Evolutionary conservation across 2,888 invertebrate species (phyloP), one percentile per base, ranked within the genome.

Genomic region (Pterobdella sp.): DNA sequence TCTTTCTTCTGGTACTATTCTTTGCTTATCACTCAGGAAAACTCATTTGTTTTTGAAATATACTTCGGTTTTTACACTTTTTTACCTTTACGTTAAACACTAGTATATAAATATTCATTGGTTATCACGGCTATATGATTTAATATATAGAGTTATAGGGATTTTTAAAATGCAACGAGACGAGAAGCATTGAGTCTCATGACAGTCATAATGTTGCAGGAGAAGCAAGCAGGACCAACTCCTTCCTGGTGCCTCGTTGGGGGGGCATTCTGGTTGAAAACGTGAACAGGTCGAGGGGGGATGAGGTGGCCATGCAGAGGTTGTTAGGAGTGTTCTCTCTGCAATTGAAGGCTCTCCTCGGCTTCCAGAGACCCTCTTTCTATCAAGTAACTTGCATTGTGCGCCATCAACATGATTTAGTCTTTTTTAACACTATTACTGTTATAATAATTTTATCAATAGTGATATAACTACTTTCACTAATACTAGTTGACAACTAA

Each of bases 251-350:
- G 73, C 85, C 86, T 31, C 82, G 91, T 74, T 95, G 95, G 95
- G 95, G 95, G 63, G 93, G 92, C 0, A 89, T 95, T 74, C 87
- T 90, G 69, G 87, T 95, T 56, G 86, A 88, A 76, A 84, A 84
- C 74, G 73, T 78, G 72, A n/a, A 73, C 0, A 74, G 79, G 4
- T 80, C 81, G 0, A 67, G 75, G 4, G 60, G 68, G 7, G 78
- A 77, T 2, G 52, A 76, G 3, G 72, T 90, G 0, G 86, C 88
- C 75, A 85, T 88, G 74, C 85, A 87, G 32, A 84, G 86, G 35
- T 86, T 92, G 36, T 90, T 92, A 88, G 89, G 89, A 72, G 88
- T 90, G 1, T 91, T 93, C 80, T 80, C 92, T 35, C 87, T 90
- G 22, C 91, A 92, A 78, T 85, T 93, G 65, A 86, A 91, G 79